Evolutionary conservation across 2,113 vertebrate genomes (phyloP), one percentile per base, ranked within the genome.

Genomic region (Pedetes capensis): DNA sequence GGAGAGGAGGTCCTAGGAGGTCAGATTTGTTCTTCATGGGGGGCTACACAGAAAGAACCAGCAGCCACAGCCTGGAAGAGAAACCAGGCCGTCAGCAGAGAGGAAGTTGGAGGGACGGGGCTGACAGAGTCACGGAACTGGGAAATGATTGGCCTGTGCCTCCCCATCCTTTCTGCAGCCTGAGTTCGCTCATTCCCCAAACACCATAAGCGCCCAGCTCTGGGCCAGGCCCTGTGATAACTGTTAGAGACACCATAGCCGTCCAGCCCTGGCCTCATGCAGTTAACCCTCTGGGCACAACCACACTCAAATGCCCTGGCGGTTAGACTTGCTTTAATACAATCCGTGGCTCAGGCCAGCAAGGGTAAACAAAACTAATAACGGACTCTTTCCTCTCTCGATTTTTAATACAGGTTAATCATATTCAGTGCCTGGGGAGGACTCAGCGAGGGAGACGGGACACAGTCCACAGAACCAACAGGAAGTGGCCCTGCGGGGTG

Each of bases 221-320:
- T 5, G 17, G 78, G 74, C 51, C 83, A 93, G 66, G 39, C 34
- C 42, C n/a, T 9, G 47, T 7, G 51, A 25, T 1, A 6, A 13
- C 29, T 7, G 8, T 23, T 10, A 8, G 42, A 61, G 80, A 61
- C 29, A 18, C 44, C 23, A 11, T 12, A 61, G 66, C 17, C 25
- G 74, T 10, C 57, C 16, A 42, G 22, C 59, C 25, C 8, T 14
- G 53, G 49, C 14, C 68, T 82, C 37, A 7, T 3, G 0, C 8
- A 57, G 32, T 69, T 22, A 29, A 42, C 29, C 39, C 72, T 72
- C 39, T 9, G 9, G 53, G 16, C 34, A 9, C 8, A 12, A 14
- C 37, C 16, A 3, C 0, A 0, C 10, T n/a, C 83, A 55, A 20
- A 61, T 8, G 29, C 84, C 44, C 0, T 3, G 20, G 78, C 82